Conservation (phyloP, 2,888 invertebrate species). For the Polylopha cassiicola region DNA sequence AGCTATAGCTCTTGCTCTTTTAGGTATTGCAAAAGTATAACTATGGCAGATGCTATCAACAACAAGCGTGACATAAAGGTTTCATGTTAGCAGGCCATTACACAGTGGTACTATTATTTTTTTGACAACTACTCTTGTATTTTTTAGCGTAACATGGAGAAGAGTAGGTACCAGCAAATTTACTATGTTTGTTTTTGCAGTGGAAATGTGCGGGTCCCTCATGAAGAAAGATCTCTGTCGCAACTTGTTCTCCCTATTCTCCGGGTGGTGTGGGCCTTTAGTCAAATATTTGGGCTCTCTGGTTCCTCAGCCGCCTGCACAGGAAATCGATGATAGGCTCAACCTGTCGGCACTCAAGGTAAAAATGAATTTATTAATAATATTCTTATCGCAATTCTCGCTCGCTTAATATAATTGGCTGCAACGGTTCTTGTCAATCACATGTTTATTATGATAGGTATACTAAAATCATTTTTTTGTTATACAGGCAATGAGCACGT, state of each 20-base stretch:
- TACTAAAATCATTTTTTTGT: neutral
- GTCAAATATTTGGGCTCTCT: conserved; percentile 81
- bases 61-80: no score
- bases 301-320: conserved; percentile 51
- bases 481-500: conserved; percentile 93
- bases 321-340: conserved; percentile 75
- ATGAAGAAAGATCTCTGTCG: conserved; percentile 91
- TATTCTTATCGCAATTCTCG: neutral
- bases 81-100: no score
- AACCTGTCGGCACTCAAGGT: conserved; percentile 80
- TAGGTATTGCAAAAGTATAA: no score
- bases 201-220: conserved; percentile 90
- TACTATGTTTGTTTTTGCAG: conserved; percentile 68
- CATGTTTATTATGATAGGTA: no score
- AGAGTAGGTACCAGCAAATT: no score
- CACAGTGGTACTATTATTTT: no score
- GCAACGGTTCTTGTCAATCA: no score
- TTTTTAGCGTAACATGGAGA: no score
- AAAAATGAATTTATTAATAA: conserved; percentile 10
- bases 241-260: conserved; percentile 93
- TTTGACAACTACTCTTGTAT: no score
- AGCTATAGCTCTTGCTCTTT: no score
- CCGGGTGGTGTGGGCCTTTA: conserved; percentile 95
- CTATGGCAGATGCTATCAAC: no score
- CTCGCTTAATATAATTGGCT: no score